These are phyloP conservation scores for Listronotus bonariensis DNA, from an alignment of 1,140 invertebrate genomes.

Conservation along the genomic window DNA sequence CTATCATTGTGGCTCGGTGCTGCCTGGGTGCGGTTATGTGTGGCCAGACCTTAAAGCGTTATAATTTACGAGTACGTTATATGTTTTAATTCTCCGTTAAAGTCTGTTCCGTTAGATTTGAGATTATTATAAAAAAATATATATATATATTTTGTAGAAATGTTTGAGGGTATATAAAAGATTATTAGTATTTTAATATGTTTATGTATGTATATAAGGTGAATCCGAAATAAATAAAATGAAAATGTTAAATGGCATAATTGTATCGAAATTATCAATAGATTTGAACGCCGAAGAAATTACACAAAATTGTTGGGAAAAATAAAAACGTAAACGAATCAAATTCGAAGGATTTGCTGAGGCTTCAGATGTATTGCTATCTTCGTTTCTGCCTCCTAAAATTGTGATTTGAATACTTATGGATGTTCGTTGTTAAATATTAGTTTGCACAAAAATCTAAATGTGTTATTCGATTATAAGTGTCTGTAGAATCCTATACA, in stretches of 20 bases:
- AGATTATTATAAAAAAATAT: constrained; percentile 23
- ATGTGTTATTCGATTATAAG: constrained; percentile 18
- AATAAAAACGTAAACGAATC: no score
- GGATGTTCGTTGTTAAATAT: constrained; percentile 21
- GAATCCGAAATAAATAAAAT: constrained; percentile 17
- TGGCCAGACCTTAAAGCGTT: no score
- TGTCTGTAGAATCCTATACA: constrained; percentile 24
- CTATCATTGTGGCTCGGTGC: no score
- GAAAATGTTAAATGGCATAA: no score
- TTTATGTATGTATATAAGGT: constrained; percentile 34
- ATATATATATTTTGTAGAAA: constrained; percentile 41
- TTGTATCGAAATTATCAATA: no score
- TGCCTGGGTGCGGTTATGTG: no score
- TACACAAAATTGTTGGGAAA: no score
- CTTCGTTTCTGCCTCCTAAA: constrained; percentile 11
- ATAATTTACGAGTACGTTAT: no score
- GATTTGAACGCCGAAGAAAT: no score
- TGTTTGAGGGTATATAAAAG: constrained; percentile 27
- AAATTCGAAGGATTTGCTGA: no score
- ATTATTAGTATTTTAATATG: constrained; percentile 33
- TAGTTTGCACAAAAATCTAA: constrained; percentile 28
- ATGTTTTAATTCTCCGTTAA: constrained; percentile 1
- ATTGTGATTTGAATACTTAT: constrained; percentile 32
- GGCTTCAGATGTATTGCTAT: constrained; percentile 7
- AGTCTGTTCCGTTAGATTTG: constrained; percentile 12